phyloP scores from a whole-genome alignment of 2,888 invertebrate genomes.

The Bimastos eiseni region DNA sequence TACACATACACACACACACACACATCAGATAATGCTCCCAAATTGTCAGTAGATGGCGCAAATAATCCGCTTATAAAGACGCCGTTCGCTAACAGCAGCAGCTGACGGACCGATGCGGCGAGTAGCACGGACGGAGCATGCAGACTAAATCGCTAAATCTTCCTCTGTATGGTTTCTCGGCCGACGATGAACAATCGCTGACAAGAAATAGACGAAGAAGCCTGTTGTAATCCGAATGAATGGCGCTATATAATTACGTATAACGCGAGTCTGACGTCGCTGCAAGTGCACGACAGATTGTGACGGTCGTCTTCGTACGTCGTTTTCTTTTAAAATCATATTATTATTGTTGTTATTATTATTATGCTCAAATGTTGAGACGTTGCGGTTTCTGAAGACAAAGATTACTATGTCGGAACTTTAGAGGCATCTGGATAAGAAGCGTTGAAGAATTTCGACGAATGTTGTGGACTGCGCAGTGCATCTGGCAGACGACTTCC shows the following conservation, averaged over 20 bases:
- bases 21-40: neutral
- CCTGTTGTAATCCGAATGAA: neutral
- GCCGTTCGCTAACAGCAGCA: neutral
- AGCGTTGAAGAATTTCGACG: neutral
- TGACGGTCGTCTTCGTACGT: neutral
- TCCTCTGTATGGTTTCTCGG: neutral
- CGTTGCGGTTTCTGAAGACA: neutral
- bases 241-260: neutral
- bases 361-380: neutral
- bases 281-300: neutral
- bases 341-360: no score
- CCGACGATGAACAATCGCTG: neutral
- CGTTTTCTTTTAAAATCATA: neutral
- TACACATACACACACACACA: neutral
- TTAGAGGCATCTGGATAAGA: neutral
- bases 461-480: neutral
- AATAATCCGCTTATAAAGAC: neutral
- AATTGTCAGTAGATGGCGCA: neutral
- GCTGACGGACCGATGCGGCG: slow-evolving; percentile 1
- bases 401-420: neutral
- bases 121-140: neutral
- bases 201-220: neutral
- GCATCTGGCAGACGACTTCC: neutral
- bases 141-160: neutral
- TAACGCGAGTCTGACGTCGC: neutral